Evolutionary conservation across 2,113 vertebrate species (phyloP).

Genomic region (Sprattus sprattus): DNA sequence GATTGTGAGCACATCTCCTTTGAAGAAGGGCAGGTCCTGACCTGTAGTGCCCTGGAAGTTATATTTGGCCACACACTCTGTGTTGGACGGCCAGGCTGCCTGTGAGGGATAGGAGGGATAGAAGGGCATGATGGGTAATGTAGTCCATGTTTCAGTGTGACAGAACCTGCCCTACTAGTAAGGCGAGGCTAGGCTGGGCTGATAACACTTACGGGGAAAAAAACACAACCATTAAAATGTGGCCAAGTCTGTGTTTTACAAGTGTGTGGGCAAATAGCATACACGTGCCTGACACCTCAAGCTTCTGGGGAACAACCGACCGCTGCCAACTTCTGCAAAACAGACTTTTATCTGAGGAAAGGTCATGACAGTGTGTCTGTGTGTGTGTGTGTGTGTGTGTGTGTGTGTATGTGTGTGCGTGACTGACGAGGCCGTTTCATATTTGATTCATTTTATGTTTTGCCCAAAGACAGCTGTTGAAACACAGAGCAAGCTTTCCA

Average conservation of each 20-base stretch:
- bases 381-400: no score
- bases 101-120: constrained; percentile 29
- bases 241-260: no score
- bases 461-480: constrained; percentile 1
- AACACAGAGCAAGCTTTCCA: not conserved
- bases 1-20: constrained; percentile 93
- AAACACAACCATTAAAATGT: no score
- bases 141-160: not conserved
- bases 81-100: constrained; percentile 85
- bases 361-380: no score
- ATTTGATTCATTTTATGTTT: not conserved
- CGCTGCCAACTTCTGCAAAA: no score
- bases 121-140: not conserved
- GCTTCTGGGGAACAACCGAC: no score
- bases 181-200: no score
- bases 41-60: constrained; percentile 90
- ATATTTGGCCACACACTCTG: constrained; percentile 95
- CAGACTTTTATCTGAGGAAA: no score
- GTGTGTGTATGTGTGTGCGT: not conserved
- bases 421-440: not conserved
- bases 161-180: constrained; percentile 37
- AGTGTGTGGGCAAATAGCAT: no score
- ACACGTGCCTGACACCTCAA: no score
- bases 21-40: constrained; percentile 92
- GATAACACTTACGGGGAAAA: no score